Evolutionary conservation across 2,888 invertebrate genomes (phyloP), one percentile per base, ranked within the genome.

Genomic region (Thecocarcelia acutangulata): DNA sequence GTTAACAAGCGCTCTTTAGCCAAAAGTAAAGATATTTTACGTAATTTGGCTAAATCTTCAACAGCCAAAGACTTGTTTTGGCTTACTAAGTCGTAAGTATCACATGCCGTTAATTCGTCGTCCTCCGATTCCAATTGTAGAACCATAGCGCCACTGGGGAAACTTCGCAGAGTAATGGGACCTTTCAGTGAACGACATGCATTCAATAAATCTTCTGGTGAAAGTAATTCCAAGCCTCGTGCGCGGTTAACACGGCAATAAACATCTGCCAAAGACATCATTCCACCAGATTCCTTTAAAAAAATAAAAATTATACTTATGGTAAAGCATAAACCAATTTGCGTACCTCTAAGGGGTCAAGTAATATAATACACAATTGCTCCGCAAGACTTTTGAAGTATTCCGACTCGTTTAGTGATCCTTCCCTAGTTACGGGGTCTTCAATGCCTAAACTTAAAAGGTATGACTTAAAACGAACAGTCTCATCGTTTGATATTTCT

Each of bases 191-290:
- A 93, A 90, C 93, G 93, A 92, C 98, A 98, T 17, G 98, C 98
- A 91, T 97, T 95, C 52, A 98, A 91, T 85, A 99, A 92, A 92
- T 99, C 99, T 91, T 99, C 99, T 0, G 99, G 98, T 0, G 99
- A 99, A 68, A 99, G 91, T 0, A 99, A 92, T 91, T 99, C 98
- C 84, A 99, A 92, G 3, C 99, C 99, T 88, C 99, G 93, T 0
- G 99, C 98, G 89, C 99, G 93, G 91, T 99, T 99, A 1, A 99
- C 95, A 85, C 99, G 93, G 91, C 99, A 99, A 92, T 97, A 99
- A 0, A 96, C 98, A 92, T 99, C 99, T 3, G 98, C 96, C 73
- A 99, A 91, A 0, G 97, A 95, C 97, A 99, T 98, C 93, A 98
- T 97, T 11, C 99, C 99, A 37, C 98, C 98, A 88, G 94, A 94